Percentiles rank a stretch among this genome's conserved stretches.
Evolutionary conservation across 2,888 invertebrate genomes (phyloP).

Genomic region (Noctua janthina): DNA sequence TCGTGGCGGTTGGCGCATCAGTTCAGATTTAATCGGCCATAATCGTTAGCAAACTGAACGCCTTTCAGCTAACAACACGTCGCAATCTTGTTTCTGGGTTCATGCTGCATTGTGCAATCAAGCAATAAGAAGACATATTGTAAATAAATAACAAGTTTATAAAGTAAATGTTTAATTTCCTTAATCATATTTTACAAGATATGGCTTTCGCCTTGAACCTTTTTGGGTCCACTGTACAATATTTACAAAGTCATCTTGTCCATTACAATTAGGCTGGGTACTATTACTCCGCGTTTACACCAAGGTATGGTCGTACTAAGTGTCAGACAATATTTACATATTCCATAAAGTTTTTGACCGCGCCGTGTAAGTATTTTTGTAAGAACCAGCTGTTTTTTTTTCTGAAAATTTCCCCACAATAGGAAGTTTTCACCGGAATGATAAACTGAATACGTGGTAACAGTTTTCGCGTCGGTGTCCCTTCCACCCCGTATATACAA

Average conservation of each 20-base stretch:
- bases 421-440: too few relatives aligned
- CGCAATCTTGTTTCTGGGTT: neutral
- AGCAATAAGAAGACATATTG: conserved; percentile 1
- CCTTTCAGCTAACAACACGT: neutral
- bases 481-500: too few relatives aligned
- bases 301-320: neutral
- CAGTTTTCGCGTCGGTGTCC: too few relatives aligned
- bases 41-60: neutral
- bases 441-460: too few relatives aligned
- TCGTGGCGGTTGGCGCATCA: neutral
- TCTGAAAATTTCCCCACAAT: too few relatives aligned
- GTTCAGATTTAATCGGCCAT: neutral
- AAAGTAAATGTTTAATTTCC: conserved; percentile 62
- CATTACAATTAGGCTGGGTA: neutral
- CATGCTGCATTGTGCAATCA: neutral
- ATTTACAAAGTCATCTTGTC: conserved; percentile 47
- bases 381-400: too few relatives aligned
- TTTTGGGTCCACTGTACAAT: conserved; percentile 36
- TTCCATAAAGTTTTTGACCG: too few relatives aligned
- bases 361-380: too few relatives aligned
- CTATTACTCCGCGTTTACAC: neutral
- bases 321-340: neutral
- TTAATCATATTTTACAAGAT: conserved; percentile 40
- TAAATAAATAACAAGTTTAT: conserved; percentile 51
- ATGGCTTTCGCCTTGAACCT: conserved; percentile 29